A percentile compares a stretch with the other conserved stretches of the same genome.
Conservation (phyloP, 2,888 invertebrate genomes). For the Galeruca laticollis region DNA sequence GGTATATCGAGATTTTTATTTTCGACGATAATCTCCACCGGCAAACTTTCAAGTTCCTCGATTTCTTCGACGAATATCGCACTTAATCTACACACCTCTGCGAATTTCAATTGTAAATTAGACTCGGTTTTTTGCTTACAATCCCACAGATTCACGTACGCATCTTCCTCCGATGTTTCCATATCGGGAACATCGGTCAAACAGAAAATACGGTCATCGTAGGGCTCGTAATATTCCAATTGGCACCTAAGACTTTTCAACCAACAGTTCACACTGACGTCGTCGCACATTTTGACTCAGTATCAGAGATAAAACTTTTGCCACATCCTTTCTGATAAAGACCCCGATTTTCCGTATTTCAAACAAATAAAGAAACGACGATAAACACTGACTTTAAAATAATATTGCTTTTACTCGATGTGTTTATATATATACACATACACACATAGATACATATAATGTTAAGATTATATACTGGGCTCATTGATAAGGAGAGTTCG, state of each 20-base stretch:
- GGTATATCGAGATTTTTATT: constrained; percentile 66
- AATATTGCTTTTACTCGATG: constrained; percentile 37
- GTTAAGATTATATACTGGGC: constrained; percentile 24
- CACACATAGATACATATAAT: neutral
- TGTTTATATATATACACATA: constrained; percentile 28
- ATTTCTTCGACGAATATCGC: constrained; percentile 55
- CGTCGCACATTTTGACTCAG: constrained; percentile 48
- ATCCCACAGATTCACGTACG: constrained; percentile 56
- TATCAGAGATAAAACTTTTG: constrained; percentile 41
- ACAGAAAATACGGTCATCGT: constrained; percentile 39
- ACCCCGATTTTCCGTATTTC: constrained; percentile 42
- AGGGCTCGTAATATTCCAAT: constrained; percentile 61
- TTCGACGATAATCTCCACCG: constrained; percentile 60
- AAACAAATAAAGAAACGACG: constrained; percentile 34
- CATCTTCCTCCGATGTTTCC: constrained; percentile 43
- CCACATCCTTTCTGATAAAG: constrained; percentile 49
- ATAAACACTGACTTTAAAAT: constrained; percentile 36
- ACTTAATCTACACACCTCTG: constrained; percentile 55
- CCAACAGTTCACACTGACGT: constrained; percentile 60
- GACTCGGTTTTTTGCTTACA: constrained; percentile 36
- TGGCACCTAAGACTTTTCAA: constrained; percentile 58
- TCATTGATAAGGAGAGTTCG: constrained; percentile 45
- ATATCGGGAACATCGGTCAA: constrained; percentile 38
- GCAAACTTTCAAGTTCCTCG: constrained; percentile 49
- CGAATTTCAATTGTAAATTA: constrained; percentile 52